Percentiles rank a stretch among this genome's conserved stretches.
These are phyloP conservation scores for Centropristis striata DNA, from an alignment of 2,113 vertebrate genomes.

Conservation along the genomic window DNA sequence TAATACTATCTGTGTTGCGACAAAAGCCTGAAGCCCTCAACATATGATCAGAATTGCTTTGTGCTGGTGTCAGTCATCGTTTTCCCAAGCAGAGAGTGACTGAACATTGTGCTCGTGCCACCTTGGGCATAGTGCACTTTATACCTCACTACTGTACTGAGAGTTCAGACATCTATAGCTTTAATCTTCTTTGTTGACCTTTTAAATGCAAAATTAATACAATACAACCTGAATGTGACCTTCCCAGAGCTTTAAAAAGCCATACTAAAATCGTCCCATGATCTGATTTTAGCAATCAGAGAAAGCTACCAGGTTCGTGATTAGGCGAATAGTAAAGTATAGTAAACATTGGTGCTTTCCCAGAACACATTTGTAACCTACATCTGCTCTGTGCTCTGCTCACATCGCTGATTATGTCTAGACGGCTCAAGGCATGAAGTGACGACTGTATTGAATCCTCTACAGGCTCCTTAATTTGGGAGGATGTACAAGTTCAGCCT, in stretches of 20 bases:
- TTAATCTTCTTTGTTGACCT: not conserved
- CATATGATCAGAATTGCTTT: too few species aligned
- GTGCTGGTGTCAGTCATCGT: too few species aligned
- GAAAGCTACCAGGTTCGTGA: not conserved
- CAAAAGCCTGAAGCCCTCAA: too few species aligned
- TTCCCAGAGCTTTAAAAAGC: not conserved
- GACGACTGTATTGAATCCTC: conserved; percentile 21
- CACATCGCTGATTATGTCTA: not conserved
- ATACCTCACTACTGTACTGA: not conserved
- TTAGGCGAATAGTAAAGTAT: not conserved
- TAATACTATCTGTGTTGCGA: too few species aligned
- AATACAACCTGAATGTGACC: not conserved
- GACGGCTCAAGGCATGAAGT: not conserved
- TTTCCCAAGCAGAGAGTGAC: too few species aligned
- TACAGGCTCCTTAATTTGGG: conserved; percentile 12
- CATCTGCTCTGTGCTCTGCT: not conserved
- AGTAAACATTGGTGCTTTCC: not conserved
- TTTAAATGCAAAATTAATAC: not conserved
- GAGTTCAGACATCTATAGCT: not conserved
- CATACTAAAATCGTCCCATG: not conserved
- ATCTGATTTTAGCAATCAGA: not conserved
- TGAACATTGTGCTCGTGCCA: too few species aligned
- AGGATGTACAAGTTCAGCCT: not conserved
- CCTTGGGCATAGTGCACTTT: not conserved
- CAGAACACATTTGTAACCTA: not conserved